phyloP scores from a whole-genome alignment of 2,797 vertebrate species.

The Neopelma chrysocephalum region DNA sequence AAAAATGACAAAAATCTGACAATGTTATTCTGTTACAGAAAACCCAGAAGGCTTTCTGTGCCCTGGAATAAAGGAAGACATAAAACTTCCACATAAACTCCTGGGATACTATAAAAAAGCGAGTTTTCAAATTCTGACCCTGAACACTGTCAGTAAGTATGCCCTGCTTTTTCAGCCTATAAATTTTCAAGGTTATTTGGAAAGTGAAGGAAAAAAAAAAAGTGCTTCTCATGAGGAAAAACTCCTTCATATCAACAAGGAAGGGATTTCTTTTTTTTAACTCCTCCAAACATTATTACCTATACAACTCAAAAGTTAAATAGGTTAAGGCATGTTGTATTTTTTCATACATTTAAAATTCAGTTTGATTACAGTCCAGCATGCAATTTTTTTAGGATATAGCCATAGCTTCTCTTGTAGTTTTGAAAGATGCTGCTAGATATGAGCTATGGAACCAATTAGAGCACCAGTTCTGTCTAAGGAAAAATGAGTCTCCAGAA shows the following conservation, averaged over 20 bases:
- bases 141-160: background rate
- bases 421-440: constrained; percentile 20
- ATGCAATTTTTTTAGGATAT: background rate
- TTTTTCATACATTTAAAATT: constrained; percentile 9
- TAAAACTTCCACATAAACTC: constrained; percentile 42
- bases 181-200: constrained; percentile 56
- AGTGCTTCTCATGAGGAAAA: background rate
- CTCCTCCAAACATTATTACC: background rate
- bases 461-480: constrained; percentile 15
- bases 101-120: constrained; percentile 37
- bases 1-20: background rate
- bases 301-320: background rate
- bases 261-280: background rate
- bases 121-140: constrained; percentile 34
- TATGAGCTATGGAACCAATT: constrained; percentile 62
- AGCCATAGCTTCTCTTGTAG: background rate
- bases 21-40: background rate
- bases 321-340: background rate
- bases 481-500: constrained; percentile 45
- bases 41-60: background rate
- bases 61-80: constrained; percentile 14
- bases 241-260: background rate
- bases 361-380: background rate
- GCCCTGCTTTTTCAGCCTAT: constrained; percentile 6
- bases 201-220: constrained; percentile 20